Evolutionary conservation across 2,113 vertebrate species (phyloP).

Genomic region (Chaetodon auriga): DNA sequence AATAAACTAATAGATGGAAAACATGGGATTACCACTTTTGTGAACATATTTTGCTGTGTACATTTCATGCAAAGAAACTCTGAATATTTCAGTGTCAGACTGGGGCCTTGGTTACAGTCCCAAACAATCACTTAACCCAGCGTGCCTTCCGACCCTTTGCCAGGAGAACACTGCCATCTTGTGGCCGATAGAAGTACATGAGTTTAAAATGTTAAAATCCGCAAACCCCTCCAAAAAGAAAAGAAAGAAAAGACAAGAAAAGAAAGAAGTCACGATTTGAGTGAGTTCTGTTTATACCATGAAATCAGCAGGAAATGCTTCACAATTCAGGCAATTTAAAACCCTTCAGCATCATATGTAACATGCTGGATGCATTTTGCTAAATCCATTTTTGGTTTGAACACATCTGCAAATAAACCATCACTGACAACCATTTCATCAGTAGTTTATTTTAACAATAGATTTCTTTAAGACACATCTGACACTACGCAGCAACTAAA

Average conservation of each 20-base stretch:
- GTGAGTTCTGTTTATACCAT: not conserved
- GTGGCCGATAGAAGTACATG: constrained; percentile 34
- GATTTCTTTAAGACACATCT: not conserved
- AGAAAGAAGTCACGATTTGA: not conserved
- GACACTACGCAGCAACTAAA: not conserved
- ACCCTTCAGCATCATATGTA: not conserved
- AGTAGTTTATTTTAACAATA: not conserved
- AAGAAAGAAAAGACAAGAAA: not conserved
- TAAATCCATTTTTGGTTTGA: not conserved
- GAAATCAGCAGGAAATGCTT: not conserved
- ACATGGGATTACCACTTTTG: not conserved
- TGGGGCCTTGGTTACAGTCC: not conserved
- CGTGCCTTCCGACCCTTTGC: not conserved
- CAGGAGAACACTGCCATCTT: constrained; percentile 69
- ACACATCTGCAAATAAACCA: not conserved
- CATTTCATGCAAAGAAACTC: not conserved
- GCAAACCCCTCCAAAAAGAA: no score
- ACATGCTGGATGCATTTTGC: not conserved
- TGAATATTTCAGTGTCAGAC: constrained; percentile 10
- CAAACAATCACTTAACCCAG: not conserved
- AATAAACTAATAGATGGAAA: not conserved
- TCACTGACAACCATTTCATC: not conserved
- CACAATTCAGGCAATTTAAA: not conserved
- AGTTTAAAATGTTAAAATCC: not conserved
- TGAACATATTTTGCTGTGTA: not conserved